Evolutionary conservation across 2,888 invertebrate species (phyloP).

Genomic region (Linnaemya tessellans): DNA sequence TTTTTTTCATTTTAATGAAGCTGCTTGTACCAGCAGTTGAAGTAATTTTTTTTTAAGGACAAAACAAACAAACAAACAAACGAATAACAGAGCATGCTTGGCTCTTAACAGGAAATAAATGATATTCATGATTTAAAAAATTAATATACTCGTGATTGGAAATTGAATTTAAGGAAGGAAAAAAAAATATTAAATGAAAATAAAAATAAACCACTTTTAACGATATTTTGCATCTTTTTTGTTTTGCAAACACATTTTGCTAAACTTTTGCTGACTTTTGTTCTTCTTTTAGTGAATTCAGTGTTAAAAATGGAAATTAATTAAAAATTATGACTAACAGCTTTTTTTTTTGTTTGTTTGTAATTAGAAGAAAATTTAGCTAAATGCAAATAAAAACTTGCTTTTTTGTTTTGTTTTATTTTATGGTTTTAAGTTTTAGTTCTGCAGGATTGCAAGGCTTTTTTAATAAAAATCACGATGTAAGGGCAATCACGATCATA

Average conservation of each 20-base stretch:
- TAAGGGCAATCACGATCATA: conserved; percentile 78
- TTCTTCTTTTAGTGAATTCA: background rate
- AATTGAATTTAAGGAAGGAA: conserved; percentile 51
- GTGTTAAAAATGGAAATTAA: conserved; percentile 36
- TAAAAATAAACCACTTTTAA: conserved; percentile 11
- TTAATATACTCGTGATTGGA: conserved; percentile 69
- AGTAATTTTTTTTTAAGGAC: conserved; percentile 39
- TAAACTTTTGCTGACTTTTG: conserved; percentile 4
- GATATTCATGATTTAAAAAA: conserved; percentile 68
- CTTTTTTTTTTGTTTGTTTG: conserved; percentile 38
- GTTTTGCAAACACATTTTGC: conserved; percentile 30
- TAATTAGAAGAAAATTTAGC: conserved; percentile 54
- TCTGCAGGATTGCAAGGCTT: conserved; percentile 63
- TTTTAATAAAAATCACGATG: conserved; percentile 76
- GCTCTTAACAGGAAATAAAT: conserved; percentile 65
- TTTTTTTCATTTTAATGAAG: conserved; percentile 69
- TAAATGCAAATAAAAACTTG: conserved; percentile 32
- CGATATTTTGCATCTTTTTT: conserved; percentile 10
- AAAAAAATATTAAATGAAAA: background rate
- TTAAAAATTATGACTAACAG: conserved; percentile 53
- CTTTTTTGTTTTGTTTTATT: conserved; percentile 10
- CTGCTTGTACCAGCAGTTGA: conserved; percentile 67
- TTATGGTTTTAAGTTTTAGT: conserved; percentile 5
- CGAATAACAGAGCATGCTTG: background rate
- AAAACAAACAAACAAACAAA: conserved; percentile 7